Evolutionary conservation across 2,888 invertebrate species (phyloP).

Genomic region (Lepidochrysops patricia): DNA sequence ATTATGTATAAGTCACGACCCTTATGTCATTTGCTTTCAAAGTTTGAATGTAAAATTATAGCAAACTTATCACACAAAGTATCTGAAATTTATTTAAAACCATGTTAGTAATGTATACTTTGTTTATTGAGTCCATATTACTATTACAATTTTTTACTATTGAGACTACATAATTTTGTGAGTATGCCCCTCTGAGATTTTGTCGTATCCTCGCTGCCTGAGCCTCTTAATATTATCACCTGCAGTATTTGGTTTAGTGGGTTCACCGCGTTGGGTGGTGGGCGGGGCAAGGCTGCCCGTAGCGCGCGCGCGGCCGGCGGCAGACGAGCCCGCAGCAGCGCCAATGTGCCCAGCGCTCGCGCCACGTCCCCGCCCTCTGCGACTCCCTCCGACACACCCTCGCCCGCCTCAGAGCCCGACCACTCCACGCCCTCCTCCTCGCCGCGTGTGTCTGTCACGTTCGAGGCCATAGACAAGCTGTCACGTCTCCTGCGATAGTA

Average conservation of each 20-base stretch:
- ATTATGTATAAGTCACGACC: too few relatives aligned
- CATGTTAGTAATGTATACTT: too few relatives aligned
- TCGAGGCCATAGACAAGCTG: conserved; percentile 15
- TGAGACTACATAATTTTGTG: too few relatives aligned
- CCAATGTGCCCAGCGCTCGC: conserved; percentile 53
- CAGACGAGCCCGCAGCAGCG: conserved; percentile 42
- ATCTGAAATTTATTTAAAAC: too few relatives aligned
- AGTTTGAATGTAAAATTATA: too few relatives aligned
- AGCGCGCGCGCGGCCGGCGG: conserved; percentile 36
- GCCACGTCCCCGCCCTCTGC: conserved; percentile 62
- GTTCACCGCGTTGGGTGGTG: conserved; percentile 33
- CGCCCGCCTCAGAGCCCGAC: conserved; percentile 38
- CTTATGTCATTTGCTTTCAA: too few relatives aligned
- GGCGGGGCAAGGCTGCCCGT: conserved; percentile 36
- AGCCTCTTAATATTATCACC: conserved; percentile 31
- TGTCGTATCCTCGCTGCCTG: too few relatives aligned
- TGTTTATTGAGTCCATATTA: too few relatives aligned
- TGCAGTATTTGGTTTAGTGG: conserved; percentile 50
- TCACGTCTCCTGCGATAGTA: neutral
- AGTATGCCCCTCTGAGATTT: too few relatives aligned
- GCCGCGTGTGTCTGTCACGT: conserved; percentile 24
- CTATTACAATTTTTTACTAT: too few relatives aligned
- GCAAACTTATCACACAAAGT: too few relatives aligned
- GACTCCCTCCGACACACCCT: conserved; percentile 54
- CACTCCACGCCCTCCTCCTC: conserved; percentile 22